Evolutionary conservation across 2,888 invertebrate genomes (phyloP), one percentile per base, ranked within the genome.

Genomic region (Pristionchus arcanus): DNA sequence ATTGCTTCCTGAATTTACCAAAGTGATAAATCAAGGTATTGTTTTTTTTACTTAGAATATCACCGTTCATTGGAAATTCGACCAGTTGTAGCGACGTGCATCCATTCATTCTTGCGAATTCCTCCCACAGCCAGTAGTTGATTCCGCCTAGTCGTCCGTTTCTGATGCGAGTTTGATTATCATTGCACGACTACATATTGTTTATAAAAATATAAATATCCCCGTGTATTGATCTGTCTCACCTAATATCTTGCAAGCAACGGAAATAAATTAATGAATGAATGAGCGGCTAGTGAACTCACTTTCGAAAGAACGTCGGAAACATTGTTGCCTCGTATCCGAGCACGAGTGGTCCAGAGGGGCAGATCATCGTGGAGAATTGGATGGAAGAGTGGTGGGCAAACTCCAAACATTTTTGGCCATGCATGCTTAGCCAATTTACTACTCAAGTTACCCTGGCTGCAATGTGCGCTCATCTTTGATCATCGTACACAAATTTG

Each of bases 51-150:
- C n/a, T 11, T 2, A n/a, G n/a, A n/a, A 0, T 4, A 7, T 34
- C 31, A 71, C 68, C 34, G 7, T 71, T 71, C 68, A 71, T 71
- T 71, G 68, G 34, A 31, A 71, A 71, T 16, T 71, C 68, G 34
- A 71, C 7, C 15, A 71, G 34, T 31, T 34, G 68, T 16, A 71
- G 15, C 4, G 68, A 71, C 59, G 42, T n/a, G n/a, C 63, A 63
- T 2, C 63, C 63, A n/a, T 71, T 71, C 15, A 34, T 71, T 7
- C 68, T 13, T 16, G 68, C 68, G 34, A 71, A 71, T 71, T 71
- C 68, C 13, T 21, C 16, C 68, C 68, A 71, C 31, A 71, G 34
- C 68, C 68, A 71, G 21, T 31, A 28, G 68, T 71, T 71, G 31
- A 71, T 71, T 34, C 68, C 68, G 31, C 1, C 7, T 9, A 31